These are phyloP conservation scores for Hystrix cristata DNA, from an alignment of 2,113 vertebrate species.

Conservation along the genomic window DNA sequence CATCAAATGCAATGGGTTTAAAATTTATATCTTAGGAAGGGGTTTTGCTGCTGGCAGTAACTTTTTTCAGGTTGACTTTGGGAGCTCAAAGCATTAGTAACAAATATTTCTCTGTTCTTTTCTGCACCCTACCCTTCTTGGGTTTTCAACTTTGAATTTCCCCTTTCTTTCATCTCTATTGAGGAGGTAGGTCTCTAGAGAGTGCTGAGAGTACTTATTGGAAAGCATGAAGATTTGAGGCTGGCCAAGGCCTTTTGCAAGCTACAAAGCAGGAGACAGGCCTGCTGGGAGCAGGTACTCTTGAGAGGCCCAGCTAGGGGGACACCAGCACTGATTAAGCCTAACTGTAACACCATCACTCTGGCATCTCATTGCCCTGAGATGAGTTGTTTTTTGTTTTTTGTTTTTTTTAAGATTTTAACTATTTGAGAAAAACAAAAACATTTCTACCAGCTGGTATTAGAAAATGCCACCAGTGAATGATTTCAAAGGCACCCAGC, in stretches of 20 bases:
- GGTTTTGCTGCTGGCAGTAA: constrained; percentile 46
- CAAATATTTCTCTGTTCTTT: constrained; percentile 59
- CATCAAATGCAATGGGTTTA: constrained; percentile 57
- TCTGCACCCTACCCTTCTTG: constrained; percentile 1
- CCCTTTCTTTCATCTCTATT: constrained; percentile 34
- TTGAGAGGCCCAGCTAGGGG: not conserved
- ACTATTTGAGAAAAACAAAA: constrained; percentile 31
- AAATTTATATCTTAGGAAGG: constrained; percentile 55
- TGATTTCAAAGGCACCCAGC: not conserved
- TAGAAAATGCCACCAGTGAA: constrained; percentile 47
- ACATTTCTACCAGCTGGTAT: not conserved
- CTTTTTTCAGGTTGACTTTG: constrained; percentile 14
- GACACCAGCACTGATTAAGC: not conserved
- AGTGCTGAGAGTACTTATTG: not conserved
- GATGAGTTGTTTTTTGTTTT: not conserved
- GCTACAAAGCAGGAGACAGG: not conserved
- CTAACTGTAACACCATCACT: not conserved
- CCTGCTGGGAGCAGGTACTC: not conserved
- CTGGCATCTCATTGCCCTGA: not conserved
- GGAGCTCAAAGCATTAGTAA: constrained; percentile 59
- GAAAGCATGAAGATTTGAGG: constrained; percentile 34
- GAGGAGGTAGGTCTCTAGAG: constrained; percentile 35
- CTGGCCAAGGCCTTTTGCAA: constrained; percentile 28
- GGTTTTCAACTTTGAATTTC: constrained; percentile 66
- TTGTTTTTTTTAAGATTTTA: constrained; percentile 23